These are phyloP conservation scores for Phenganax subtilis DNA, from an alignment of 92 coral and sea anemone genomes.

Conservation along the genomic window DNA sequence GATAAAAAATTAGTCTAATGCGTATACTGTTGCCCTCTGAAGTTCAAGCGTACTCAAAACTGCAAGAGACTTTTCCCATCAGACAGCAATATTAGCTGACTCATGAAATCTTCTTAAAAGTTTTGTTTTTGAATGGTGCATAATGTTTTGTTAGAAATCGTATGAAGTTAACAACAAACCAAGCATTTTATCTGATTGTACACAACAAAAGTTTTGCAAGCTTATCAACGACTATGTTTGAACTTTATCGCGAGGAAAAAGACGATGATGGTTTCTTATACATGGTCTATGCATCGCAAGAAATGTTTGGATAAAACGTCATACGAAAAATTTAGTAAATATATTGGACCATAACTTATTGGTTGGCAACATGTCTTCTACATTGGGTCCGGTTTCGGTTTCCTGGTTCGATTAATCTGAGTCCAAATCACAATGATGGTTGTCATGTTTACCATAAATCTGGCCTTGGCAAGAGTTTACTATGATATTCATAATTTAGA, in stretches of 20 bases:
- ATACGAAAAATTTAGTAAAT: background rate
- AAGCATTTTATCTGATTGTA: constrained; percentile 97
- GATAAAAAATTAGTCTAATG: no score
- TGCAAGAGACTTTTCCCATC: no score
- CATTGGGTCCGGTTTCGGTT: background rate
- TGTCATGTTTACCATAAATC: background rate
- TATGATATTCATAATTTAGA: background rate
- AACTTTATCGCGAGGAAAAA: constrained; percentile 92
- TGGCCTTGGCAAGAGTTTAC: background rate
- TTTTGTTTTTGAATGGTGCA: no score
- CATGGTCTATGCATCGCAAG: constrained; percentile 99
- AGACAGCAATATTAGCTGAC: no score
- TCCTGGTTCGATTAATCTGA: background rate
- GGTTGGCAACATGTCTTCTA: background rate
- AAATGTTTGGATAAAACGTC: constrained; percentile 76
- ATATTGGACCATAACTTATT: constrained; percentile 12
- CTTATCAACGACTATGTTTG: constrained; percentile 97
- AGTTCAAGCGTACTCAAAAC: no score
- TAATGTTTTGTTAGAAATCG: constrained; percentile 66
- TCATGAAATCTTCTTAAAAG: no score
- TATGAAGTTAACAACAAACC: constrained; percentile 88
- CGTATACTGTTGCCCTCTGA: no score
- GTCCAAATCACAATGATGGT: background rate
- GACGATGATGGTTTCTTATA: constrained; percentile 99
- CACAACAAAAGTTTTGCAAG: constrained; percentile 99